These are phyloP conservation scores for Amiota communis DNA, from an alignment of 2,888 invertebrate species.

Conservation along the genomic window DNA sequence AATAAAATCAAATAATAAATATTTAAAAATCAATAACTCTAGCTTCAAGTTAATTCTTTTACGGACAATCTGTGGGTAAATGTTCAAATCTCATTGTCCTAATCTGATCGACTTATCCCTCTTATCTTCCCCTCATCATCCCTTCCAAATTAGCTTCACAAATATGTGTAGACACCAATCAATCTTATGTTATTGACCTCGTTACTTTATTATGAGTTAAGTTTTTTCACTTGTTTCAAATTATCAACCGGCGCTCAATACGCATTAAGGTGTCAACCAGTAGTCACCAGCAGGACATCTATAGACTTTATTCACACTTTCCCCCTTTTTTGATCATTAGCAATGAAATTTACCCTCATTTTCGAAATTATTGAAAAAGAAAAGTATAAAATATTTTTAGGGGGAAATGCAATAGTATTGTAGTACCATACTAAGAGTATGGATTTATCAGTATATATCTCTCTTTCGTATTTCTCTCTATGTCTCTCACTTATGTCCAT, in stretches of 20 bases:
- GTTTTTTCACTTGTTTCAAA: constrained; percentile 17
- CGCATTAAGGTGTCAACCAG: constrained; percentile 11
- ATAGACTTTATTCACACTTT: constrained; percentile 21
- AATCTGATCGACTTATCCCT: too few relatives aligned
- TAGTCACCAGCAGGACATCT: constrained; percentile 21
- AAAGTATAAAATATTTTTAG: too few relatives aligned
- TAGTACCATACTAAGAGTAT: constrained; percentile 18
- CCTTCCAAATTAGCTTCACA: too few relatives aligned
- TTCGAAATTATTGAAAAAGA: background rate
- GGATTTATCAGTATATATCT: background rate
- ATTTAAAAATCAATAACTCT: too few relatives aligned
- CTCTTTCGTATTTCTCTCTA: background rate
- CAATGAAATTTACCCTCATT: constrained; percentile 7
- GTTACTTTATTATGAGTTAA: background rate
- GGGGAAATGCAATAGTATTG: constrained; percentile 8
- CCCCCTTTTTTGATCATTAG: constrained; percentile 5
- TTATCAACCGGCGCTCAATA: background rate
- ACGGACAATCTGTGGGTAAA: too few relatives aligned
- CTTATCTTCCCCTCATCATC: too few relatives aligned
- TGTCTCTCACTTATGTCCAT: background rate
- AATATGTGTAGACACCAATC: background rate
- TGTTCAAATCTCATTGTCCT: too few relatives aligned
- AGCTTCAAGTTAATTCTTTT: too few relatives aligned
- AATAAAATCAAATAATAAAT: too few relatives aligned
- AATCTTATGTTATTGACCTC: constrained; percentile 14